Evolutionary conservation across 1,140 invertebrate genomes (phyloP).

Genomic region (Ceratina australensis): DNA sequence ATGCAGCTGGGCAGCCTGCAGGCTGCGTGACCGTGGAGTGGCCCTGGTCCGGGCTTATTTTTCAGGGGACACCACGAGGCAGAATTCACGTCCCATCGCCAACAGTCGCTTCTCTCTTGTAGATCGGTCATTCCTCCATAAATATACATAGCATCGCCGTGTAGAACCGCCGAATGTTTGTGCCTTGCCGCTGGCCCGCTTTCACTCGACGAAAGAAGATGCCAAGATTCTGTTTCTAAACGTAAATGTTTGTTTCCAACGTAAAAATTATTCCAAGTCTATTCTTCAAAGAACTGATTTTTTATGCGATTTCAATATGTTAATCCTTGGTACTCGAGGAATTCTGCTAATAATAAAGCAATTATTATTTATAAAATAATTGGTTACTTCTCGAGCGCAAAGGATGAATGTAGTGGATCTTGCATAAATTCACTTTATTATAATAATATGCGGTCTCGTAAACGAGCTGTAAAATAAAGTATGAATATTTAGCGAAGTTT

Average conservation of each 20-base stretch:
- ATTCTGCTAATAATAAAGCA: too few relatives aligned
- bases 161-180: conserved; percentile 91
- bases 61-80: conserved; percentile 87
- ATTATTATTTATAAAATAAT: too few relatives aligned
- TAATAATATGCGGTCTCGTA: too few relatives aligned
- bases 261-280: neutral
- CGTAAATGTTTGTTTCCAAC: neutral
- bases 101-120: conserved; percentile 89
- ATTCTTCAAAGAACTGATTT: neutral
- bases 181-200: conserved; percentile 86
- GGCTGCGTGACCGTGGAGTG: conserved; percentile 90
- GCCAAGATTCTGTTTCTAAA: conserved; percentile 88
- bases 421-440: neutral
- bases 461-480: neutral
- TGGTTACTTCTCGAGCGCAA: too few relatives aligned
- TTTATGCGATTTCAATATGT: too few relatives aligned
- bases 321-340: too few relatives aligned
- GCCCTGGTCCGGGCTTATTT: conserved; percentile 85
- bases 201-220: conserved; percentile 81
- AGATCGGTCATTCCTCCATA: conserved; percentile 95
- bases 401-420: too few relatives aligned
- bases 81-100: conserved; percentile 88
- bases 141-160: conserved; percentile 90
- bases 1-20: conserved; percentile 89
- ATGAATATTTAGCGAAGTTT: conserved; percentile 28